Base-by-base conservation (phyloP, 2,888 invertebrate species). In the Mesodorylaimus sp. region DNA sequence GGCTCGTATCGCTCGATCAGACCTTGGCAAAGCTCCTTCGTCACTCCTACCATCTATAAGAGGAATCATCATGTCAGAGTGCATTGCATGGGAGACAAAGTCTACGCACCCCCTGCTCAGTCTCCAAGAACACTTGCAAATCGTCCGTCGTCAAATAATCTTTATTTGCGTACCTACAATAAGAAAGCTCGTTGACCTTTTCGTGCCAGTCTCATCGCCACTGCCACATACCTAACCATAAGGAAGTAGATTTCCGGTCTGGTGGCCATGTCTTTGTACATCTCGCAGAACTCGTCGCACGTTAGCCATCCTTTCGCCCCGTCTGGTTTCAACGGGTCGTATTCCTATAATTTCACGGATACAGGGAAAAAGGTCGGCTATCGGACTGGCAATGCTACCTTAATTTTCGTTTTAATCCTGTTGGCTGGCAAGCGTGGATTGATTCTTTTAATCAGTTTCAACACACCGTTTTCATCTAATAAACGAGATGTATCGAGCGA, bases 211-310 rank as follows among this genome's bases (percentile, higher is more conserved):
- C 19, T 10, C 3, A 42, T 27, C 45, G 44, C 19, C 2, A 29
- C 13, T 27, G 1, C n/a, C 32, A 53, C 60, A 60, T 60, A 74
- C 73, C 73, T 68, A 50, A 75, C 73, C 60, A 76, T 67, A 36
- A 76, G 65, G 61, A 75, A 75, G 59, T 75, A 75, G 26, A 76
- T 70, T 60, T 76, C 76, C n/a, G 75, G 76, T 54, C 76, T 61
- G 1, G 75, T 75, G n/a, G 74, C 70, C 13, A 76, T 66, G 59
- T 76, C 75, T 59, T 75, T 76, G 61, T 74, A 76, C 47, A 76
- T 63, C 43, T 71, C 71, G 37, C 74, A 68, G 60, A 76, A 76
- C 57, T 74, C 73, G 36, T 68, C 64, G n/a, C 23, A 1, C 24
- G 13, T 16, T 53, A 25, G 10, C n/a, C 10, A 7, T 32, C 32